Percentiles rank a stretch among this genome's conserved stretches.
phyloP scores from a whole-genome alignment of 2,113 vertebrate species.

The Calidris pygmaea region DNA sequence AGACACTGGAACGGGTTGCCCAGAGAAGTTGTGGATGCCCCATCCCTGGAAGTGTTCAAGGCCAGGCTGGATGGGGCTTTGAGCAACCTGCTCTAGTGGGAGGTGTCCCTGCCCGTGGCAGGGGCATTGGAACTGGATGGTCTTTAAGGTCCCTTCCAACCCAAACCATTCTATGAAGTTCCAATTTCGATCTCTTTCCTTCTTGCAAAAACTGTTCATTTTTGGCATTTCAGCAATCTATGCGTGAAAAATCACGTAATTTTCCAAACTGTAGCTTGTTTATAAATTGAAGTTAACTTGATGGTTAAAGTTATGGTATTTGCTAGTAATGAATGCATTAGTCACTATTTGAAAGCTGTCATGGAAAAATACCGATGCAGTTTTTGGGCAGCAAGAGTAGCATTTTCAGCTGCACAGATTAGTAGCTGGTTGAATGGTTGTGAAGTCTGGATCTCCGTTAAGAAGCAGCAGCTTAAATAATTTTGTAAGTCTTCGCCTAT shows the following conservation, averaged over 20 bases:
- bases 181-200: neutral
- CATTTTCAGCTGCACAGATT: neutral
- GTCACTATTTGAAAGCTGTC: neutral
- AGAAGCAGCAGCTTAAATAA: neutral
- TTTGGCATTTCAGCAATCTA: neutral
- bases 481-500: neutral
- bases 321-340: neutral
- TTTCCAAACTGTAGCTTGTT: neutral
- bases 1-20: too few relatives aligned
- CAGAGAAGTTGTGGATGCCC: too few relatives aligned
- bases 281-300: neutral
- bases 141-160: too few relatives aligned
- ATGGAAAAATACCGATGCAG: neutral
- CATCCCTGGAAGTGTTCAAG: too few relatives aligned
- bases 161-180: neutral
- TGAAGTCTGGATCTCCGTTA: neutral
- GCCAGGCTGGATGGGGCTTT: too few relatives aligned
- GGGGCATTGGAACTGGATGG: too few relatives aligned
- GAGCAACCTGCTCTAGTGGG: too few relatives aligned
- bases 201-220: neutral
- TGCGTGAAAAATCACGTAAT: neutral
- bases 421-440: neutral
- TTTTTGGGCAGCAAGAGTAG: neutral
- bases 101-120: too few relatives aligned
- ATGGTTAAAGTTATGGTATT: neutral